These are phyloP conservation scores for Ecdyonurus torrentis DNA, from an alignment of 2,888 invertebrate genomes.

Conservation along the genomic window DNA sequence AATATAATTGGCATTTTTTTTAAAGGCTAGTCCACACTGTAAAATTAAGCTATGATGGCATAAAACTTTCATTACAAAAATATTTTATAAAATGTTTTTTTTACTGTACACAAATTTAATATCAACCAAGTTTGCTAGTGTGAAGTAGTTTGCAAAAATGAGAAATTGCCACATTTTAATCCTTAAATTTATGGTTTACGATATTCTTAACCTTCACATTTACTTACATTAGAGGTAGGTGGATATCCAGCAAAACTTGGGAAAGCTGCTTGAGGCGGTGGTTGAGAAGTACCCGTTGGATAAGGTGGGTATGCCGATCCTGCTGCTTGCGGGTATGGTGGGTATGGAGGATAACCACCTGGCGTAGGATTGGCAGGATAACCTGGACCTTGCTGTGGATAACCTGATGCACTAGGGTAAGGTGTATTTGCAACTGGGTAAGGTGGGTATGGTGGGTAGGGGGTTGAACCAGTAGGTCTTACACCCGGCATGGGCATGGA, in stretches of 20 bases:
- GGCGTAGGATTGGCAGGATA: conserved; percentile 18
- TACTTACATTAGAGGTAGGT: conserved; percentile 8
- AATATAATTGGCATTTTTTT: no score
- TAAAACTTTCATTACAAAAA: no score
- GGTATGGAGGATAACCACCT: conserved; percentile 30
- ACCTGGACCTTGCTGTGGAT: conserved; percentile 18
- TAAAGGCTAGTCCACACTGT: no score
- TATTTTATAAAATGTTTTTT: no score
- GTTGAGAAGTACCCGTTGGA: conserved; percentile 31
- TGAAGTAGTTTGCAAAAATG: no score
- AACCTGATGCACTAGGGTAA: conserved; percentile 14
- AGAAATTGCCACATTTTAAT: no score
- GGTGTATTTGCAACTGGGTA: neutral
- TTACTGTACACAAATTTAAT: no score
- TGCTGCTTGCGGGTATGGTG: conserved; percentile 23
- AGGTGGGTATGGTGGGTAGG: conserved; percentile 22
- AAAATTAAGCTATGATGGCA: no score
- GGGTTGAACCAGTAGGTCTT: conserved; percentile 15
- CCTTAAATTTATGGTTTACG: no score
- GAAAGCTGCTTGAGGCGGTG: conserved; percentile 17
- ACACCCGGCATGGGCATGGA: conserved; percentile 27
- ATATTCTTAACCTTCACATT: no score
- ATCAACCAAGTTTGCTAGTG: no score
- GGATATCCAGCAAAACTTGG: conserved; percentile 25
- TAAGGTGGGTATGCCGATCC: conserved; percentile 27